A percentile compares a stretch with the other conserved stretches of the same genome.
Evolutionary conservation across 2,113 vertebrate species (phyloP).

Genomic region (Tragelaphus strepsiceros): DNA sequence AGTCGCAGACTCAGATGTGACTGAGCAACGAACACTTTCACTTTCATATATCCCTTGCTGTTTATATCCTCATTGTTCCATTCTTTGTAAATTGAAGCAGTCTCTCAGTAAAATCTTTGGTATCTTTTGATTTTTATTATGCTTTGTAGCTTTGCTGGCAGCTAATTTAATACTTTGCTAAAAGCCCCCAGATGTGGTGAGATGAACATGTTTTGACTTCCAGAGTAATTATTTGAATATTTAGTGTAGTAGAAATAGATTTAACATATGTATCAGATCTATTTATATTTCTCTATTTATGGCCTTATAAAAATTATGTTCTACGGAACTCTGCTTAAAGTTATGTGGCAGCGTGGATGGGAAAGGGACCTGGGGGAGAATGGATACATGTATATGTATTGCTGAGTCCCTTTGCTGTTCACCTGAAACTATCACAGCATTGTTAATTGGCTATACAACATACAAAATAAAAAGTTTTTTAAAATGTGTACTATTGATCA

Average conservation of each 20-base stretch:
- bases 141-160: background rate
- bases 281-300: background rate
- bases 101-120: background rate
- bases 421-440: background rate
- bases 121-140: background rate
- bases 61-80: background rate
- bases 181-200: background rate
- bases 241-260: background rate
- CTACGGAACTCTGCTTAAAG: background rate
- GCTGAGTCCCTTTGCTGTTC: background rate
- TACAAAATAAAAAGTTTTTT: background rate
- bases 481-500: background rate
- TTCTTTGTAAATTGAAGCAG: background rate
- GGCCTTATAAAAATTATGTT: background rate
- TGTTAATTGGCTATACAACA: background rate
- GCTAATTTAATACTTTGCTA: background rate
- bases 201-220: background rate
- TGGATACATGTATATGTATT: background rate
- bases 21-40: background rate
- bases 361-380: background rate
- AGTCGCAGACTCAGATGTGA: background rate
- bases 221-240: background rate
- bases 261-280: background rate
- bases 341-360: background rate
- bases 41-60: background rate